These are phyloP conservation scores for Platyura marginata DNA, from an alignment of 1,140 invertebrate genomes.

Conservation along the genomic window DNA sequence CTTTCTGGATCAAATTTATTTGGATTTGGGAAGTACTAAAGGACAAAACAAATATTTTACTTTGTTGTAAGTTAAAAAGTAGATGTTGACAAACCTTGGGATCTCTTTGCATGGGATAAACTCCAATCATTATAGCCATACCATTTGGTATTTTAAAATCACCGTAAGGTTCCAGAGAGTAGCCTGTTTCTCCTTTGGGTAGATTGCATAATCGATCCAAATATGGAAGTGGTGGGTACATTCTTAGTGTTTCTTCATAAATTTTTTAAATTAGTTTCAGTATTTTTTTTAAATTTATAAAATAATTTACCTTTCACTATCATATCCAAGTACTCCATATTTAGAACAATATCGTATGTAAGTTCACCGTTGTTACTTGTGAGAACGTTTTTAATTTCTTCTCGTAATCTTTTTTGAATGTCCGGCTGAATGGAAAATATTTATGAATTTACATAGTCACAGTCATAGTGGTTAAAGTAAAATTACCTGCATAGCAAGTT, in stretches of 20 bases:
- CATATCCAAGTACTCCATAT: conserved; percentile 27
- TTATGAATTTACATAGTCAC: no score
- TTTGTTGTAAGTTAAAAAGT: no score
- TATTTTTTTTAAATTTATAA: no score
- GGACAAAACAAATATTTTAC: no score
- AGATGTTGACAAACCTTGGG: no score
- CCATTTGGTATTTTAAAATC: conserved; percentile 16
- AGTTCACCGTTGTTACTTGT: conserved; percentile 7
- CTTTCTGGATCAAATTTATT: no score
- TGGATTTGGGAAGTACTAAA: no score
- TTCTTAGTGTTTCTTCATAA: conserved; percentile 34
- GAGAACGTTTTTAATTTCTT: conserved; percentile 27
- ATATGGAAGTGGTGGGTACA: conserved; percentile 36
- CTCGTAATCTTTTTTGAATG: conserved; percentile 29
- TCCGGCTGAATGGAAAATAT: conserved; percentile 31
- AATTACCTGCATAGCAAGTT: no score
- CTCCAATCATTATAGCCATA: conserved; percentile 17
- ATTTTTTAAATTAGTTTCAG: no score
- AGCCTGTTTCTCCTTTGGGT: conserved; percentile 6
- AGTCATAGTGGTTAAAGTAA: no score
- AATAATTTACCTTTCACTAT: conserved; percentile 19
- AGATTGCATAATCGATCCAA: conserved; percentile 26
- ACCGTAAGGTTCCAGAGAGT: conserved; percentile 9
- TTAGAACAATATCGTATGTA: conserved; percentile 21
- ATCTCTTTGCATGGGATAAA: conserved; percentile 18